Percentiles rank a stretch among this genome's conserved stretches.
These are phyloP conservation scores for Mesorhabditis sp. DNA, from an alignment of 2,888 invertebrate genomes.

Conservation along the genomic window DNA sequence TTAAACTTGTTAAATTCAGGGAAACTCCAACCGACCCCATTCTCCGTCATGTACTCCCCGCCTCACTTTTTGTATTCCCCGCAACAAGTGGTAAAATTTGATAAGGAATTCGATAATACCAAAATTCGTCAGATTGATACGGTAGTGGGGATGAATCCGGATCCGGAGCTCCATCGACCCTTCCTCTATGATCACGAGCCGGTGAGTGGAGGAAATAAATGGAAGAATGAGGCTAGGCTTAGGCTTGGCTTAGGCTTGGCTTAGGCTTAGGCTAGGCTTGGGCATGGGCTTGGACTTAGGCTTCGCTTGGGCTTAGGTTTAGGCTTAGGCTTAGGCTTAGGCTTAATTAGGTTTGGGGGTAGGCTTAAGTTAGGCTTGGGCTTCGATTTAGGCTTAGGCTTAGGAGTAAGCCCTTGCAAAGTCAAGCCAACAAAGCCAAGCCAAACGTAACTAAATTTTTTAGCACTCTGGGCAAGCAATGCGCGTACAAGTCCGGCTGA, in stretches of 20 bases:
- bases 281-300: no score
- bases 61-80: conserved; percentile 47
- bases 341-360: no score
- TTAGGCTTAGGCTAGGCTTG: no score
- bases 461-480: conserved; percentile 1
- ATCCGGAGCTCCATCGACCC: conserved; percentile 25
- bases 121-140: conserved; percentile 15
- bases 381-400: no score
- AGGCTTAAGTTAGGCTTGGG: no score
- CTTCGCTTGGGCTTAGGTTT: no score
- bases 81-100: conserved; percentile 19
- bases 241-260: background rate
- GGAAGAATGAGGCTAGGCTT: background rate
- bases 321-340: no score
- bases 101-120: background rate
- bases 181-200: conserved; percentile 40
- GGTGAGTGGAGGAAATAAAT: conserved; percentile 16
- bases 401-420: no score
- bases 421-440: no score
- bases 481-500: background rate
- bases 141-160: conserved; percentile 33
- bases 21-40: conserved; percentile 37
- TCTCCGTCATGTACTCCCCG: conserved; percentile 45
- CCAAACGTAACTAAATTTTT: background rate
- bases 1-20: conserved; percentile 16